These are phyloP conservation scores for Riparia riparia DNA, from an alignment of 2,113 vertebrate species.

Conservation along the genomic window DNA sequence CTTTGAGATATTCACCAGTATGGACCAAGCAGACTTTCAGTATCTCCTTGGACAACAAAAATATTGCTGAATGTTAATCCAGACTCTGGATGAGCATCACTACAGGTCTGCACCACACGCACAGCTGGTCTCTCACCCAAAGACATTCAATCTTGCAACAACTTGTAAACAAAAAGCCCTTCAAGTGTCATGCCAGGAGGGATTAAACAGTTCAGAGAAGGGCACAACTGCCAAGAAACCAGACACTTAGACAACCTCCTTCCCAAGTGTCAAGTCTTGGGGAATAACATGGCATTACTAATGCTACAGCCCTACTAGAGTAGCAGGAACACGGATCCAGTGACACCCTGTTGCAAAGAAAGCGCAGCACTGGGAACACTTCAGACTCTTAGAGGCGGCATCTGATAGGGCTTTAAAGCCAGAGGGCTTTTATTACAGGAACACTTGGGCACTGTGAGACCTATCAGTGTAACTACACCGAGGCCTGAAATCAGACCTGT, in stretches of 20 bases:
- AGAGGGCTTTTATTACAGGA: neutral
- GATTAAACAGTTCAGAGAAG: neutral
- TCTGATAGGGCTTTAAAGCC: neutral
- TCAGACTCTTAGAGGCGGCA: neutral
- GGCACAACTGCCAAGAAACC: slow-evolving; percentile 2
- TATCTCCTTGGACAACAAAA: neutral
- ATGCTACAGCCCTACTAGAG: neutral
- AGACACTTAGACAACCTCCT: neutral
- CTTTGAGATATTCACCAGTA: neutral
- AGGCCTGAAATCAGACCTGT: neutral
- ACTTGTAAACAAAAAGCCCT: slow-evolving; percentile 1
- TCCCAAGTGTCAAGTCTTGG: neutral
- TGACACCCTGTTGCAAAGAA: neutral
- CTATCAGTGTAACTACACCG: rapidly evolving
- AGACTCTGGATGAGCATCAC: neutral
- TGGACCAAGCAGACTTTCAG: neutral
- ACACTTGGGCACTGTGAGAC: neutral
- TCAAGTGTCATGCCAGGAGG: neutral
- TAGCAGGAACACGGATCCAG: neutral
- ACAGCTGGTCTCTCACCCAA: neutral
- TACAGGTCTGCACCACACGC: neutral
- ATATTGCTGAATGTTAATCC: neutral
- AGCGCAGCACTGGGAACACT: neutral
- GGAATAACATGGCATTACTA: neutral
- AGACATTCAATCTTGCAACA: neutral